Evolutionary conservation across 1,140 invertebrate species (phyloP), one percentile per base, ranked within the genome.

Genomic region (Antheraea pernyi): DNA sequence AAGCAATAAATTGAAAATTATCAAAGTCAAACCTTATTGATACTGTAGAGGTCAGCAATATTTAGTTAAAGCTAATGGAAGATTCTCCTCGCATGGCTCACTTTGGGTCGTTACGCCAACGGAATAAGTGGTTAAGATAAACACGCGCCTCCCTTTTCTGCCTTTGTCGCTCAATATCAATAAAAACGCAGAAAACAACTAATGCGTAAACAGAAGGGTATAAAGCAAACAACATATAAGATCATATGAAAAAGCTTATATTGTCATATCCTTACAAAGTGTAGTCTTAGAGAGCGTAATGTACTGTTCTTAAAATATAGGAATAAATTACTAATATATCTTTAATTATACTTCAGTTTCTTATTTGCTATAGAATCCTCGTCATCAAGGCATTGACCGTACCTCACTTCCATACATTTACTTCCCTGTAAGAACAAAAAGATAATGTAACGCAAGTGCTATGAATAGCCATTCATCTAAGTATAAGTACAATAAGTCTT

Each of bases 321-420:
- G 5, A 71, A 64, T 71, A 71, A 64, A 68, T 64, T 65, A 71
- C 9, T 22, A 22, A 19, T 9, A 59, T 36, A 3, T 46, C 48
- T 59, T 76, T 72, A 84, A 66, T 75, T 74, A 22, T 48, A 18
- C 68, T 85, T 83, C n/a, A 89, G 69, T 80, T 90, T 92, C 63
- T 77, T 84, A 18, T 74, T 74, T 16, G 72, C 71, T 36, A 83
- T 84, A 8, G 82, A 88, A 74, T 89, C 83, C 75, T 91, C 84
- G 67, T 92, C 88, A 58, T 91, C 85, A 16, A 92, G 74, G 22
- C 90, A 86, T 66, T 93, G 88, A 0, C 92, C 92, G 76, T 93
- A 93, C 61, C 92, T 79, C 7, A 92, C 89, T 72, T 92, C 91
- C 86, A 93, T 88, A 61, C 91, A 92, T 84, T 91, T 92, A 81